Evolutionary conservation across 2,113 vertebrate species (phyloP).

Genomic region (Fregata magnificens): DNA sequence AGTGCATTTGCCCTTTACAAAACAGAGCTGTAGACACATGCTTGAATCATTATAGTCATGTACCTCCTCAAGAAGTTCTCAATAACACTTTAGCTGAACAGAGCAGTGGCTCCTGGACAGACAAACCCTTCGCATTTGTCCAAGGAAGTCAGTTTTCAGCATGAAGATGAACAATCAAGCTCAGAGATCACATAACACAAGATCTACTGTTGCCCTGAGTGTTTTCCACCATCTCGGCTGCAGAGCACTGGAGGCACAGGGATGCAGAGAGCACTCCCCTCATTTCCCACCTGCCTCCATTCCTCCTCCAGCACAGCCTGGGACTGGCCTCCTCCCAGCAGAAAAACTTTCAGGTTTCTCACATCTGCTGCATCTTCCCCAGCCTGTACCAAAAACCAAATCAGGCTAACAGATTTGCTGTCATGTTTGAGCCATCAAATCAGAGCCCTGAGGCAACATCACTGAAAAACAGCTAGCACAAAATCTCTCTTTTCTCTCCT

Average conservation of each 20-base stretch:
- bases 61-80: neutral
- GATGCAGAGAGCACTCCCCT: neutral
- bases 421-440: neutral
- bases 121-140: neutral
- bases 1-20: slow-evolving; percentile 10
- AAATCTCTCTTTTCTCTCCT: neutral
- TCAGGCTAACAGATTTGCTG: neutral
- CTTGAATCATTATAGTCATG: neutral
- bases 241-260: neutral
- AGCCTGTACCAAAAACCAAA: neutral
- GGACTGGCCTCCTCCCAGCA: neutral
- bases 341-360: neutral
- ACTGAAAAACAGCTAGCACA: neutral
- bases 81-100: neutral
- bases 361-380: neutral
- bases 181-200: neutral
- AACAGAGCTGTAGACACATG: neutral
- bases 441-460: neutral
- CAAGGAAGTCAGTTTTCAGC: neutral
- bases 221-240: neutral
- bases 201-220: neutral
- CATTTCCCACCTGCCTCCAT: neutral
- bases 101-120: neutral
- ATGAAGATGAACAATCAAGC: neutral
- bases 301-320: neutral